These are phyloP conservation scores for Drosophila arawakana DNA, from an alignment of 1,140 invertebrate genomes.

Conservation along the genomic window DNA sequence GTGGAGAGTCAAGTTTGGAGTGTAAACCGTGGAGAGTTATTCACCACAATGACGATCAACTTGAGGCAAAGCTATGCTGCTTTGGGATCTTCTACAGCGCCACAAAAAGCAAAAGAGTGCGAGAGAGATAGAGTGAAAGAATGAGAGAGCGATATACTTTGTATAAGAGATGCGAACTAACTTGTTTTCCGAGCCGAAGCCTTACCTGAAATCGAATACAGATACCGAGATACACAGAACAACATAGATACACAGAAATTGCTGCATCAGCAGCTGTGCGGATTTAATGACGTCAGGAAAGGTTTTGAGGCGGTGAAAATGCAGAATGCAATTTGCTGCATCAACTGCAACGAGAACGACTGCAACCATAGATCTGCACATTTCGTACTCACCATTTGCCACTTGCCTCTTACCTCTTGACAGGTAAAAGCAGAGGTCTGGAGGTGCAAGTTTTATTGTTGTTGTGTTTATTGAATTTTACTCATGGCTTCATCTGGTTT, in stretches of 20 bases:
- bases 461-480: slow-evolving; percentile 30
- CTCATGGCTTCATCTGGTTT: slow-evolving; percentile 23
- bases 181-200: slow-evolving; percentile 51
- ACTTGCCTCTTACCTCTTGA: neutral
- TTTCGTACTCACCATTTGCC: neutral
- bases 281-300: slow-evolving; percentile 41
- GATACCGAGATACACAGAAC: neutral
- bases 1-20: slow-evolving; percentile 1
- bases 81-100: slow-evolving; percentile 19
- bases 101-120: too few relatives aligned
- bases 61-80: slow-evolving; percentile 18
- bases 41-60: slow-evolving; percentile 45
- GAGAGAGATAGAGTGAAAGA: too few relatives aligned
- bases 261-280: slow-evolving; percentile 56
- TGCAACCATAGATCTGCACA: slow-evolving; percentile 51
- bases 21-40: slow-evolving; percentile 35
- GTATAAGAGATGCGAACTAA: slow-evolving; percentile 68
- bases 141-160: neutral
- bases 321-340: slow-evolving; percentile 22
- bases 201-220: slow-evolving; percentile 8
- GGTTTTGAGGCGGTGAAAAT: slow-evolving; percentile 14
- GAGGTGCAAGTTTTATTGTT: slow-evolving; percentile 5
- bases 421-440: slow-evolving; percentile 5
- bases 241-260: slow-evolving; percentile 76
- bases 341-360: slow-evolving; percentile 3